phyloP scores from a whole-genome alignment of 2,888 invertebrate species.

The Celastrina argiolus region DNA sequence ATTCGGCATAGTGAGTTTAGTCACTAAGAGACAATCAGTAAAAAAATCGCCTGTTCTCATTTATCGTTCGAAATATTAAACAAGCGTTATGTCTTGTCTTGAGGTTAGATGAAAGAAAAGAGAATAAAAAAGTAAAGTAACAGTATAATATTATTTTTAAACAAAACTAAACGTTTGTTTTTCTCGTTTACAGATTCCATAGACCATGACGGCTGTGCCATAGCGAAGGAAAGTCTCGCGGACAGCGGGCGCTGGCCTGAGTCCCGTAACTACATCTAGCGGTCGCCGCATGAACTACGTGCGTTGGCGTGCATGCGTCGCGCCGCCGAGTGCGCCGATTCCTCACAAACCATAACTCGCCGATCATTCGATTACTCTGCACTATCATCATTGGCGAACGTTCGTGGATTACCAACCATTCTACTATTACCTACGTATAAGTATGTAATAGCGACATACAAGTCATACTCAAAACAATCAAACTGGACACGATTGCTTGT shows the following conservation, averaged over 20 bases:
- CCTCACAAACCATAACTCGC: slow-evolving; percentile 28
- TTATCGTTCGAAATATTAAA: too few species aligned
- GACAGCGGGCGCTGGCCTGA: slow-evolving; percentile 31
- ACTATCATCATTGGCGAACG: slow-evolving; percentile 13
- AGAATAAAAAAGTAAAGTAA: not conserved
- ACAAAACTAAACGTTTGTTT: not conserved
- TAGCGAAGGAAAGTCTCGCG: slow-evolving; percentile 41
- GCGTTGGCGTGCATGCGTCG: slow-evolving; percentile 24
- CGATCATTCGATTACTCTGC: slow-evolving; percentile 13
- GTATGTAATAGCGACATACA: too few species aligned
- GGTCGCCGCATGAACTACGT: slow-evolving; percentile 29
- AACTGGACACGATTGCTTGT: not conserved
- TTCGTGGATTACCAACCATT: not conserved
- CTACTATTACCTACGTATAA: too few species aligned
- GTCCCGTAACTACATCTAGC: slow-evolving; percentile 23
- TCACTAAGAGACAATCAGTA: too few species aligned
- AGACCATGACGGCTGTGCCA: slow-evolving; percentile 76
- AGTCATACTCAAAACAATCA: not conserved
- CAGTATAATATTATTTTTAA: not conserved
- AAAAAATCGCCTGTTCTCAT: too few species aligned
- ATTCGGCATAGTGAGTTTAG: too few species aligned
- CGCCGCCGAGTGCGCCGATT: not conserved
- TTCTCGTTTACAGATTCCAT: slow-evolving; percentile 59
- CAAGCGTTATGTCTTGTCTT: too few species aligned
- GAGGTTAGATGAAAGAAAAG: too few species aligned